Evolutionary conservation across 92 coral and sea anemone species (phyloP), one percentile per base, ranked within the genome.

Genomic region (Phymanthus crucifer): DNA sequence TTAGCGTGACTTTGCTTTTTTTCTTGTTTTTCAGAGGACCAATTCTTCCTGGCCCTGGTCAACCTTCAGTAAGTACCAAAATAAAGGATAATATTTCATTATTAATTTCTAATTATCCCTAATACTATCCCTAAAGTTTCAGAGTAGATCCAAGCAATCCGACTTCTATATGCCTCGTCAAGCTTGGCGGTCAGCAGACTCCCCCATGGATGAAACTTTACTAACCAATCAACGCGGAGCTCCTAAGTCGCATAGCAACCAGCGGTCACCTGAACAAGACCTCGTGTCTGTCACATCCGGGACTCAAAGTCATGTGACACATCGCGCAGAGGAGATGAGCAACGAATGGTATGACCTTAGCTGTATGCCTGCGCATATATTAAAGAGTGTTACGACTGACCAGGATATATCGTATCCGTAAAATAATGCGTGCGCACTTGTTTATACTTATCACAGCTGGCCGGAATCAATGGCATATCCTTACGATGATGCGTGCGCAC

Each of bases 151-250:
- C 19, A 35, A 57, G 35, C 77, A 38, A 40, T 23, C 24, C 23
- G 77, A 73, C 23, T 40, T 64, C 26, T 45, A 52, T 32, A 46
- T 40, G 56, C 91, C 90, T 47, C 94, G 91, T 36, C 99, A 95
- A 33, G 99, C 98, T 72, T 95, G 99, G 99, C 80, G 98, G 58
- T 91, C 98, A 81, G 94, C 89, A 29, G 96, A 89, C 47, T 95
- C 99, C 0, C 99, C 99, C 71, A 48, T 83, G 32, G 37, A 80
- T 2, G 74, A 46, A 37, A 77, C 40, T 65, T 82, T 80, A 34
- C 56, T 73, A 57, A 64, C 87, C 79, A 78, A 73, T 16, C 79
- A 82, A 43, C 71, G 32, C 4, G 64, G 50, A 43, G 71, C 40
- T 27, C 83, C 78, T 33, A 83, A 76, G 32, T 68, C 86, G 24